A percentile compares a stretch with the other conserved stretches of the same genome.
These are phyloP conservation scores for Pediacus dermestoides DNA, from an alignment of 2,888 invertebrate genomes.

Conservation along the genomic window DNA sequence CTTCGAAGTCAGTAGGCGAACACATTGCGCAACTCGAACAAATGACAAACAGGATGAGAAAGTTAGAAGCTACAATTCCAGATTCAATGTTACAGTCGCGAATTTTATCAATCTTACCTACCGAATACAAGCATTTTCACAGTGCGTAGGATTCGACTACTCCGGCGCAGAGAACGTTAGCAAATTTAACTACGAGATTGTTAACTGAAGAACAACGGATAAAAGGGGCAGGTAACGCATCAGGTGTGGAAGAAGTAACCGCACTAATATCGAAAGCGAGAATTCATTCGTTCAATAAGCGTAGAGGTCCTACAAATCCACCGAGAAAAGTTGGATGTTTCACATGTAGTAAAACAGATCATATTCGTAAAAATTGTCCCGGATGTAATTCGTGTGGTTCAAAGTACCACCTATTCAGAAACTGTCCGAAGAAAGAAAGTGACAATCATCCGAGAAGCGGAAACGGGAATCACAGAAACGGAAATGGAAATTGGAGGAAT, in stretches of 20 bases:
- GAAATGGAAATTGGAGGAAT: too few relatives aligned
- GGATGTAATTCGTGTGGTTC: conserved; percentile 17
- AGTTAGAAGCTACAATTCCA: conserved; percentile 19
- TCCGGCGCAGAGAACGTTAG: conserved; percentile 4
- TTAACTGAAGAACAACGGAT: conserved; percentile 11
- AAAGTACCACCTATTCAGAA: conserved; percentile 9
- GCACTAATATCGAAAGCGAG: conserved; percentile 6
- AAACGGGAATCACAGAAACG: too few relatives aligned
- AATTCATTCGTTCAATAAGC: neutral
- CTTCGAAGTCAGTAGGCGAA: conserved; percentile 10
- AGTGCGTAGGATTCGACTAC: conserved; percentile 17
- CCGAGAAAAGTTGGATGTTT: conserved; percentile 11
- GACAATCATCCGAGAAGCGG: too few relatives aligned
- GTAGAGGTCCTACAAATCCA: neutral
- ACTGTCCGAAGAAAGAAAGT: conserved; percentile 6
- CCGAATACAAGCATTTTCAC: conserved; percentile 14
- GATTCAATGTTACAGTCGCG: conserved; percentile 22
- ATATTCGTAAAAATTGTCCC: conserved; percentile 19
- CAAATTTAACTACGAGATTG: conserved; percentile 13
- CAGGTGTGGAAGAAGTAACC: neutral
- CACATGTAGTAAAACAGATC: conserved; percentile 18
- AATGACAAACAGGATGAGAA: conserved; percentile 20
- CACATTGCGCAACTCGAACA: conserved; percentile 25
- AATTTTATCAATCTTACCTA: conserved; percentile 19
- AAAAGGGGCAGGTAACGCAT: neutral